phyloP scores from a whole-genome alignment of 1,140 invertebrate genomes.

The Aphis craccivora region DNA sequence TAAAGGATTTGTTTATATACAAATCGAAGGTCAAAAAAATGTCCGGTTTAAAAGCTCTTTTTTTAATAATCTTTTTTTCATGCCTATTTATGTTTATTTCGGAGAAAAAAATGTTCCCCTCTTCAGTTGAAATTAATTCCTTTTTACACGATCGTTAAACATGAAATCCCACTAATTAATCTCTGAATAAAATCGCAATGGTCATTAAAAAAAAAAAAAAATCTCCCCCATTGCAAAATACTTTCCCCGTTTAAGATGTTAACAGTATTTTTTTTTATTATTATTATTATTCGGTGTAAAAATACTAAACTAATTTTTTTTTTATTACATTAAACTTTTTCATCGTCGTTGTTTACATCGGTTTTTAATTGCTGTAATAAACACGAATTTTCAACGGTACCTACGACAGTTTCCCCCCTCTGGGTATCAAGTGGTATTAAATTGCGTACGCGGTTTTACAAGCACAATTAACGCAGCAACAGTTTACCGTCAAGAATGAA shows the following conservation, averaged over 20 bases:
- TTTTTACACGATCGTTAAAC: slow-evolving; percentile 50
- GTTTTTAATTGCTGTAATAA: slow-evolving; percentile 54
- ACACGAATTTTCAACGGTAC: slow-evolving; percentile 30
- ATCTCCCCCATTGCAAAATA: slow-evolving; percentile 42
- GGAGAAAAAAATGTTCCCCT: slow-evolving; percentile 33
- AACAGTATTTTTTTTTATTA: neutral
- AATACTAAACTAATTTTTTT: slow-evolving; percentile 7
- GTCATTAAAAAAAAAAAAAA: slow-evolving; percentile 52
- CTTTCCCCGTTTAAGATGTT: slow-evolving; percentile 26
- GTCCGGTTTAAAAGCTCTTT: slow-evolving; percentile 27
- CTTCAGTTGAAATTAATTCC: slow-evolving; percentile 40
- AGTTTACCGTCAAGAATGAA: slow-evolving; percentile 17
- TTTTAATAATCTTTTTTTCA: slow-evolving; percentile 27
- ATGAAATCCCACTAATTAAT: slow-evolving; percentile 42
- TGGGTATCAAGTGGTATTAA: slow-evolving; percentile 6
- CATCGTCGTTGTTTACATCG: slow-evolving; percentile 38
- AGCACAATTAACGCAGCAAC: slow-evolving; percentile 51
- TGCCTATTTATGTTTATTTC: neutral
- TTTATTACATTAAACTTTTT: slow-evolving; percentile 31
- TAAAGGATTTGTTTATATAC: slow-evolving; percentile 33
- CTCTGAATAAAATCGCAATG: slow-evolving; percentile 30
- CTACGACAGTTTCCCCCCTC: slow-evolving; percentile 25
- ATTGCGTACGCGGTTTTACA: neutral
- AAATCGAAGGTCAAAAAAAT: slow-evolving; percentile 43
- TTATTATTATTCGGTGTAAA: slow-evolving; percentile 41